Evolutionary conservation across 2,888 invertebrate species (phyloP), one percentile per base, ranked within the genome.

Genomic region (Conchocele bisecta): DNA sequence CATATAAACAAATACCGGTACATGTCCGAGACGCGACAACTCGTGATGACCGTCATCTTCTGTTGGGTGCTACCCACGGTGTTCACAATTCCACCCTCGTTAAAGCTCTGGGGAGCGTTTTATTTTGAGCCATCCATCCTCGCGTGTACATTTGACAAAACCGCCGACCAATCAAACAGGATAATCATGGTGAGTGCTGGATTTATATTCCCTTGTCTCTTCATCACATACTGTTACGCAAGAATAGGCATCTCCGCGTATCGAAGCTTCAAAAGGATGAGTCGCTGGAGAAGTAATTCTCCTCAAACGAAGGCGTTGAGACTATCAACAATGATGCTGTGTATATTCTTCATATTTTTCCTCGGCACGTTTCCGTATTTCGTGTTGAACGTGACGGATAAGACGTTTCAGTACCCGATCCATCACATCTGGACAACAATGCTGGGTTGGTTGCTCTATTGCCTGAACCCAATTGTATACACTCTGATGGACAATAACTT

Each of bases 311-410:
- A 83, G 61, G 85, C 87, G 9, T 67, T 88, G 28, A 72, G 84
- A 31, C 78, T 88, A 2, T 85, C 88, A 0, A 83, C 76, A 29
- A 88, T 86, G 86, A 88, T 88, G 88, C 59, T 86, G 54, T 83
- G 85, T 70, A 87, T 86, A 58, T 88, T 86, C 75, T 74, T 79
- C 35, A 82, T 85, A 42, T 87, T 84, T 63, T 82, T 87, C 61
- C 28, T 85, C 28, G 84, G 86, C 53, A 83, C 85, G 26, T 84
- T 86, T 50, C 88, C 88, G 0, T 88, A 84, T 75, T 85, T 86
- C 70, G 70, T 82, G 17, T 64, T 84, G 28, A 86, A 86, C 72
- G 77, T 84, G 3, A 65, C 81, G 4, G 86, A 86, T 58, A 75
- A 78, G 28, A 69, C 68, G 9, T 79, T 82, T 48, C 73, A 60